phyloP scores from a whole-genome alignment of 2,888 invertebrate genomes.

The Cephonodes hylas region DNA sequence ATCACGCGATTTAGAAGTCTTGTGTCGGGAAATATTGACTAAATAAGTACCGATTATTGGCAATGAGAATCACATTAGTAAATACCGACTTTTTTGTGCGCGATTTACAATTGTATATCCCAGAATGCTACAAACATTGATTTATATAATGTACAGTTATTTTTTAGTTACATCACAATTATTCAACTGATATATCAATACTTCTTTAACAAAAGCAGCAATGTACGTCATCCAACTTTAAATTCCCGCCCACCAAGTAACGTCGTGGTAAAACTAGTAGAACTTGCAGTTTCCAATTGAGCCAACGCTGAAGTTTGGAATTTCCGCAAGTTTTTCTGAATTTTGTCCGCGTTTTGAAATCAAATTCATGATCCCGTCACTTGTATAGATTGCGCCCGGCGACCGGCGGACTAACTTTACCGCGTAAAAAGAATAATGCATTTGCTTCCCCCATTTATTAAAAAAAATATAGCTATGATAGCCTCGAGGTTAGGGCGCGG shows the following conservation, averaged over 20 bases:
- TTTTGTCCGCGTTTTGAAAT: background rate
- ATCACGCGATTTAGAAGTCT: too few species aligned
- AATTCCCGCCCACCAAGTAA: background rate
- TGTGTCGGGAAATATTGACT: too few species aligned
- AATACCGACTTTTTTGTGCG: too few species aligned
- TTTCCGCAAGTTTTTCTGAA: background rate
- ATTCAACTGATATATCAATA: too few species aligned
- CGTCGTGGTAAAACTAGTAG: background rate
- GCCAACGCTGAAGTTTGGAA: background rate
- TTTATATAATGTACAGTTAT: too few species aligned
- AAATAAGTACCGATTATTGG: too few species aligned
- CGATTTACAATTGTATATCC: too few species aligned
- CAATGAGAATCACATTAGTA: too few species aligned
- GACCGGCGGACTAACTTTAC: background rate
- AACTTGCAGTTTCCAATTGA: constrained; percentile 6
- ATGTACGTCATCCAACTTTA: background rate
- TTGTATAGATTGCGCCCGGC: background rate
- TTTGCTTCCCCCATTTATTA: background rate
- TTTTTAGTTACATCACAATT: too few species aligned
- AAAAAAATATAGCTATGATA: background rate
- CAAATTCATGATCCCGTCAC: constrained; percentile 3
- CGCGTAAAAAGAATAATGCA: background rate
- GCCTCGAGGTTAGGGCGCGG: too few species aligned
- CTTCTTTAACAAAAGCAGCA: background rate
- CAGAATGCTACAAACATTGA: too few species aligned